These are phyloP conservation scores for Empidonax alnorum DNA, from an alignment of 2,113 vertebrate genomes.

Conservation along the genomic window DNA sequence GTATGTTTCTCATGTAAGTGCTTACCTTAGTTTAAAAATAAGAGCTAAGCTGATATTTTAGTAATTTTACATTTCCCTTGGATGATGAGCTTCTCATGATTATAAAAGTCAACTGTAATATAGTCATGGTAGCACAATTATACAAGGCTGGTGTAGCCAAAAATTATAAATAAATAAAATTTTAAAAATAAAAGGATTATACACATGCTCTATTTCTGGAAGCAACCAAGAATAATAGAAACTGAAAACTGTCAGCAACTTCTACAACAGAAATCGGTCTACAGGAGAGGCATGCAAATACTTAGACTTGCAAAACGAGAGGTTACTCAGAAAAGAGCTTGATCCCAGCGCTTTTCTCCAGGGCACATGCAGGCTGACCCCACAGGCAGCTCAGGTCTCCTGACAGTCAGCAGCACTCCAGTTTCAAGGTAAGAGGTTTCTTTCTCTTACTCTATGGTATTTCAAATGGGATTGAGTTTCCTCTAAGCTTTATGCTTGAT, in stretches of 20 bases:
- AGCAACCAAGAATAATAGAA: background rate
- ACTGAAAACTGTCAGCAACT: background rate
- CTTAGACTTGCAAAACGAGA: background rate
- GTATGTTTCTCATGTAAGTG: background rate
- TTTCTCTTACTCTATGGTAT: background rate
- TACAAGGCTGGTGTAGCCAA: background rate
- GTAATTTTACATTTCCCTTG: background rate
- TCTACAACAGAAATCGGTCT: background rate
- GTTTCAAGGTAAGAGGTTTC: background rate
- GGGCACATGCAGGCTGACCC: background rate
- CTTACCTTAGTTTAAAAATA: background rate
- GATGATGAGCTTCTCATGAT: background rate
- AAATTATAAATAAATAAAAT: background rate
- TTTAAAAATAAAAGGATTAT: background rate
- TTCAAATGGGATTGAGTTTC: conserved; percentile 15
- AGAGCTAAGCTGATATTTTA: background rate
- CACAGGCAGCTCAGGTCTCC: background rate
- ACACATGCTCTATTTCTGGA: background rate
- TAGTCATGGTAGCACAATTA: background rate
- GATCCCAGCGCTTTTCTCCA: background rate
- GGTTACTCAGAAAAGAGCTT: background rate
- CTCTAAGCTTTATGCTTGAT: background rate
- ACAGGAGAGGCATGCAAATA: background rate
- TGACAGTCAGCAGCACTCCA: background rate
- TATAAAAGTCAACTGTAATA: background rate